Conservation (phyloP, 2,113 vertebrate species). For the Microcebus lehilahytsara region DNA sequence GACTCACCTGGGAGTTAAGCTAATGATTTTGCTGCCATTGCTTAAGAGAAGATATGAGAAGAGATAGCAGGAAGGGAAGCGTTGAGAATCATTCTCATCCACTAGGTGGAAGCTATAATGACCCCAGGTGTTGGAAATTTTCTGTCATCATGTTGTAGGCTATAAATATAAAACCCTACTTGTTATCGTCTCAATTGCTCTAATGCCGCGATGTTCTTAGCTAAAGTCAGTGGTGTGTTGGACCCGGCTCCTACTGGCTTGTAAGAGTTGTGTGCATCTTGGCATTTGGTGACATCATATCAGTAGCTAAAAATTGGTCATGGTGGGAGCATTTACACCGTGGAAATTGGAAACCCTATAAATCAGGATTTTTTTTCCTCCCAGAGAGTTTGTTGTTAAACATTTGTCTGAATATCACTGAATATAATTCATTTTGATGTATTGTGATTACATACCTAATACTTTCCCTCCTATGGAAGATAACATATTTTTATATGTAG, state of each 20-base stretch:
- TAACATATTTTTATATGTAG: background rate
- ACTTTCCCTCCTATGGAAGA: background rate
- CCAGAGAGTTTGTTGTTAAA: background rate
- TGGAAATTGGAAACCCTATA: background rate
- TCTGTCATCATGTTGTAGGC: background rate
- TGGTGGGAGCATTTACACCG: background rate
- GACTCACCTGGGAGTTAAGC: background rate
- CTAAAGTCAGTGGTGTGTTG: background rate
- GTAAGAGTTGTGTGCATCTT: rapidly evolving
- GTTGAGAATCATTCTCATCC: background rate
- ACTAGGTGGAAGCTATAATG: too few species aligned
- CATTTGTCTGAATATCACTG: background rate
- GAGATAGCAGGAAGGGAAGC: background rate
- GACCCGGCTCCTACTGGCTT: rapidly evolving
- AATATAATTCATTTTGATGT: background rate
- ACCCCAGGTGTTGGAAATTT: background rate
- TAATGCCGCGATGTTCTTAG: background rate
- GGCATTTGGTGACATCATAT: background rate
- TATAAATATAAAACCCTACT: background rate
- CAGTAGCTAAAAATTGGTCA: background rate
- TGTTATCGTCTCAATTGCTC: background rate
- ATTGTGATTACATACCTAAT: background rate
- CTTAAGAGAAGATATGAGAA: background rate
- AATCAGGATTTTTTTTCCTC: background rate
- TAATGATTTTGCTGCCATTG: background rate